Evolutionary conservation across 2,888 invertebrate species (phyloP), one percentile per base, ranked within the genome.

Genomic region (Daptonema setosum): DNA sequence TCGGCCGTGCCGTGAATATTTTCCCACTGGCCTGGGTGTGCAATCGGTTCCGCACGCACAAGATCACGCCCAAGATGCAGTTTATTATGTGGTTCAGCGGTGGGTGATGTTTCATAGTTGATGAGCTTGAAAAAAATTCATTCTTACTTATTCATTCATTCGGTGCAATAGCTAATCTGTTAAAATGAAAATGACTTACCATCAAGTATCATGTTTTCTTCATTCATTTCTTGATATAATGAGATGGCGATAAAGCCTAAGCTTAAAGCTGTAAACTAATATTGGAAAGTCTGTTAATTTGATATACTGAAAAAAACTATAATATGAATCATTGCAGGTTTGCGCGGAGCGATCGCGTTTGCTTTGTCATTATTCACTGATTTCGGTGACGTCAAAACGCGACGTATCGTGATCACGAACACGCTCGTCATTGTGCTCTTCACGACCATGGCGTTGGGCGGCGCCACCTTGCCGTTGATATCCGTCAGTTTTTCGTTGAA

Each of bases 51-150:
- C 80, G 93, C 22, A 88, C 91, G 70, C 93, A 93, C 74, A 90
- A 90, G 74, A 95, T 97, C 58, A 93, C 91, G 1, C 83, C 82
- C 71, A 88, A 90, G 74, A 93, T 90, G 87, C 91, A 91, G 81
- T 91, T 93, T 68, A 90, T 95, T 59, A 95, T 95, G 93, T 95
- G 93, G 93, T 93, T 93, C 72, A 90, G 90, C 71, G 85, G 82
- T 81, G 71, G 72, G 76, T 73, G 57, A 47, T 55, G 2, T 29
- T 30, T 30, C 5, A 11, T 53, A 11, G 5, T 28, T 14, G 3
- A 3, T 35, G 35, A 8, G 11, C 35, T 35, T 35, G 11, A 35
- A 35, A 35, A 35, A 8, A 35, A 35, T 35, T 17, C 35, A 17
- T 17, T 35, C n/a, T n/a, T n/a, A n/a, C n/a, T 50, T 20, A 22